A percentile compares a stretch with the other conserved stretches of the same genome.
These are phyloP conservation scores for Cossypha niveicapilla DNA, from an alignment of 2,797 vertebrate species.

Conservation along the genomic window DNA sequence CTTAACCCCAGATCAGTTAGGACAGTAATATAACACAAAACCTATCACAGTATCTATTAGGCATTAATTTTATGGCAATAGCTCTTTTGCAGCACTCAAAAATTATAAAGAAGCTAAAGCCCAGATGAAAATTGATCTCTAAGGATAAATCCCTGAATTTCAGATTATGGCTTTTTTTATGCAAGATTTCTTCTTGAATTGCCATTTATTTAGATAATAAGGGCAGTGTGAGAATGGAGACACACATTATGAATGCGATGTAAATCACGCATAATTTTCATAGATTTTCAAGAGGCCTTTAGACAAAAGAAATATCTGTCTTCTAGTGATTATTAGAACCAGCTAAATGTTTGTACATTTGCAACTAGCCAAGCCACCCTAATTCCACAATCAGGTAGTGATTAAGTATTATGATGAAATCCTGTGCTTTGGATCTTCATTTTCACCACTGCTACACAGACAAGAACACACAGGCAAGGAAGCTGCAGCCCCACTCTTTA, in stretches of 20 bases:
- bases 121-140: background rate
- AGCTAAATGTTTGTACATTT: background rate
- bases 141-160: background rate
- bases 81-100: background rate
- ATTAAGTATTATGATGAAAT: background rate
- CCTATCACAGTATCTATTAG: background rate
- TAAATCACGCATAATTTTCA: background rate
- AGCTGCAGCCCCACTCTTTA: conserved; percentile 13
- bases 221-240: background rate
- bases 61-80: background rate
- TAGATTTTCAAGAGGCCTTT: background rate
- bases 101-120: background rate
- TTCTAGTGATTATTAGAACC: background rate
- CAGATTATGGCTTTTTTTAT: background rate
- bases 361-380: background rate
- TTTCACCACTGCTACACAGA: background rate
- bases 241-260: fast-evolving
- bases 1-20: background rate
- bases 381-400: background rate
- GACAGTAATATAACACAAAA: background rate
- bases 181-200: background rate
- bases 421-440: fast-evolving
- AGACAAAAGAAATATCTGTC: background rate
- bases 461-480: background rate
- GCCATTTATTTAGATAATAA: background rate